These are phyloP conservation scores for Nymphalis c-album DNA, from an alignment of 2,888 invertebrate species.

Conservation along the genomic window DNA sequence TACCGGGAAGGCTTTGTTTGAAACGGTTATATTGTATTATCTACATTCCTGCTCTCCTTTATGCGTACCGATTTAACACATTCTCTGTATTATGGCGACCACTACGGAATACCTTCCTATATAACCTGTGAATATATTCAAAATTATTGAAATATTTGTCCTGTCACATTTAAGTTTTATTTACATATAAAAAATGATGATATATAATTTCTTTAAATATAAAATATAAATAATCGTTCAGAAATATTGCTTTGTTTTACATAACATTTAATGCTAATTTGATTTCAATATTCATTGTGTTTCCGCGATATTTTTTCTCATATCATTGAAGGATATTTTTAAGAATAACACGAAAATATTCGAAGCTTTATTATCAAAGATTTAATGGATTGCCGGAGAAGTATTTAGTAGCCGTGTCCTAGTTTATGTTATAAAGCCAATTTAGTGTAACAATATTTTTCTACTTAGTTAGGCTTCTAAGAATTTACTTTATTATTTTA, in stretches of 20 bases:
- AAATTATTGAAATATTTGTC: slow-evolving; percentile 6
- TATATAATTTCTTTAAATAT: background rate
- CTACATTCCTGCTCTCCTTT: slow-evolving; percentile 64
- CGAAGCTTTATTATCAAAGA: slow-evolving; percentile 4
- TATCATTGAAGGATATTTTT: no score
- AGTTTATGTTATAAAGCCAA: slow-evolving; percentile 7
- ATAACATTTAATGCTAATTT: no score
- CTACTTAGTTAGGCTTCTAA: background rate
- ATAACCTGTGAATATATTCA: slow-evolving; percentile 11
- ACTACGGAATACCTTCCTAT: slow-evolving; percentile 21
- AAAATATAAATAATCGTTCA: no score
- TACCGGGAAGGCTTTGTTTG: slow-evolving; percentile 63
- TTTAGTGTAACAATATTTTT: slow-evolving; percentile 9
- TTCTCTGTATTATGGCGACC: slow-evolving; percentile 24
- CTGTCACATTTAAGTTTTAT: background rate
- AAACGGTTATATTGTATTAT: slow-evolving; percentile 61
- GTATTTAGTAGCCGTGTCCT: background rate
- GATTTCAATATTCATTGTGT: background rate
- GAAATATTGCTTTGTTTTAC: no score
- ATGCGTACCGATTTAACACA: slow-evolving; percentile 54
- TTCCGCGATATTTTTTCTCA: no score
- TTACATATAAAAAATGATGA: background rate
- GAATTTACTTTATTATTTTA: background rate
- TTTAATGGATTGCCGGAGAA: slow-evolving; percentile 7
- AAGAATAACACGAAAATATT: background rate